phyloP scores from a whole-genome alignment of 2,888 invertebrate species.

The Argyresthia goedartella region DNA sequence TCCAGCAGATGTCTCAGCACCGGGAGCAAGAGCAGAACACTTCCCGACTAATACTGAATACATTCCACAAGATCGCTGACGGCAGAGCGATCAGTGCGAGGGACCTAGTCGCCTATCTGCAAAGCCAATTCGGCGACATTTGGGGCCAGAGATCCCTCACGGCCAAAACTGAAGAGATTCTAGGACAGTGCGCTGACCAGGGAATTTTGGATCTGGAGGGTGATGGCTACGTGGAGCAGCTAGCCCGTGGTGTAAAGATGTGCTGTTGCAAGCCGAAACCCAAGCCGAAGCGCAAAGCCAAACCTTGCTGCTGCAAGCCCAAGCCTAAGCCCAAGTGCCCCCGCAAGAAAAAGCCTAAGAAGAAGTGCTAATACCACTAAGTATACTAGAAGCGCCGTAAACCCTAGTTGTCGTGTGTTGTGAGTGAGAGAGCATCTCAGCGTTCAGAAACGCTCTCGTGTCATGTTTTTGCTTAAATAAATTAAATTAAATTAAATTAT shows the following conservation, averaged over 20 bases:
- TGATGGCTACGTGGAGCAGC: constrained; percentile 19
- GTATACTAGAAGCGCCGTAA: too few relatives aligned
- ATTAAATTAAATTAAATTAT: too few relatives aligned
- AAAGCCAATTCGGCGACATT: constrained; percentile 28
- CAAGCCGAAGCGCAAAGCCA: too few relatives aligned
- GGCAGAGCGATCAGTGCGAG: constrained; percentile 22
- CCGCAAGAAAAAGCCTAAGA: too few relatives aligned
- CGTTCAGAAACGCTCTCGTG: too few relatives aligned
- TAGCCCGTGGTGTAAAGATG: constrained; percentile 13
- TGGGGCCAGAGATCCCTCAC: constrained; percentile 23
- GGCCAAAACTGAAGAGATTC: constrained; percentile 24
- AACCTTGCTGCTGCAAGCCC: too few relatives aligned
- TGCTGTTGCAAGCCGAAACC: too few relatives aligned
- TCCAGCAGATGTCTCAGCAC: background rate
- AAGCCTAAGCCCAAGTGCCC: too few relatives aligned
- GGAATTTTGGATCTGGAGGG: constrained; percentile 27
- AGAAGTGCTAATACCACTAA: too few relatives aligned
- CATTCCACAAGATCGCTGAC: constrained; percentile 24
- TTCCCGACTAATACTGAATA: constrained; percentile 28
- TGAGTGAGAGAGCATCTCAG: too few relatives aligned
- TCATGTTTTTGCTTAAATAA: too few relatives aligned
- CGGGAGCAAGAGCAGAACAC: constrained; percentile 25
- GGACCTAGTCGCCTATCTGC: constrained; percentile 26
- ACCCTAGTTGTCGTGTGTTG: too few relatives aligned
- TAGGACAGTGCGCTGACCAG: constrained; percentile 24